Evolutionary conservation across 2,888 invertebrate species (phyloP), one percentile per base, ranked within the genome.

Genomic region (Xiphydria camelus): DNA sequence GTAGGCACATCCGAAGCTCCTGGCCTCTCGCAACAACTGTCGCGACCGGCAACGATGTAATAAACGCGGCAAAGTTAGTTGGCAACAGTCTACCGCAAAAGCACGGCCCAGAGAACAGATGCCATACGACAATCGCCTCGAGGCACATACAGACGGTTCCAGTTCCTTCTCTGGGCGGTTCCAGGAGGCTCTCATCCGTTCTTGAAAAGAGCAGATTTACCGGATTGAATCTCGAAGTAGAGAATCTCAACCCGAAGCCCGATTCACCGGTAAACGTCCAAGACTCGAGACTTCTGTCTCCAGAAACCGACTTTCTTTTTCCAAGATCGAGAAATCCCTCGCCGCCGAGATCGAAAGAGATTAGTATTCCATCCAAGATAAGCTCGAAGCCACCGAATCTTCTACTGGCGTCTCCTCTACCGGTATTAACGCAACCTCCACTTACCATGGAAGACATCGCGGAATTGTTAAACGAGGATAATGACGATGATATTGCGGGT

Each of bases 401-500:
- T 2, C 38, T 70, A 10, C 36, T 71, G 6, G 57, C 64, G 1
- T 64, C 68, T 9, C 65, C 67, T 2, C 67, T 65, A 2, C 61
- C 65, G 0, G 58, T 66, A 1, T 60, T 63, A 1, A 64, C 63
- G 0, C 62, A 66, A 21, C 73, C 73, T 3, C 75, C 75, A 2
- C 52, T 76, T 3, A 68, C 74, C 2, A 62, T 61, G 23, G 72
- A 71, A 36, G 76, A 76, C 40, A 21, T 76, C 15, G 69, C 69
- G 1, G 70, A 70, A 29, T 52, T 71, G 7, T 43, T 76, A 50
- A 53, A 68, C 45, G 62, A 81, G 62, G 73, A 77, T 62, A 57
- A 77, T 74, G 53, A 70, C 62, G 57, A 45, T 12, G n/a, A n/a
- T n/a, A n/a, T n/a, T n/a, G n/a, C n/a, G n/a, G n/a, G n/a, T n/a